A percentile compares a stretch with the other conserved stretches of the same genome.
These are phyloP conservation scores for Melanocharis versteri DNA, from an alignment of 2,113 vertebrate genomes.

Conservation along the genomic window DNA sequence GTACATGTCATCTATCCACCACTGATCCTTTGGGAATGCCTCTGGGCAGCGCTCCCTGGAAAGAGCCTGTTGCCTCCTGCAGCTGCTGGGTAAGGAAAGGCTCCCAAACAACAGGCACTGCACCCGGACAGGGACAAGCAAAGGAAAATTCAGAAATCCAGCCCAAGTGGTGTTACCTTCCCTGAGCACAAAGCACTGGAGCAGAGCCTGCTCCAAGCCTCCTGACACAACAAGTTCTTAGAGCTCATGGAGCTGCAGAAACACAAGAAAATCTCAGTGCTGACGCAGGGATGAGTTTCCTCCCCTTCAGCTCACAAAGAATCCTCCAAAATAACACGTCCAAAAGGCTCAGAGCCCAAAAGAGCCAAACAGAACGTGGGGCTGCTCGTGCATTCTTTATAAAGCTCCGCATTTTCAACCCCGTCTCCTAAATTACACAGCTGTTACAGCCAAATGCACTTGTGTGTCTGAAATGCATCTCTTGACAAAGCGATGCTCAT, in stretches of 20 bases:
- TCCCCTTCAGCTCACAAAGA: not conserved
- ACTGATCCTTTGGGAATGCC: not conserved
- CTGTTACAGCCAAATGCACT: not conserved
- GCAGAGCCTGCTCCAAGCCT: not conserved
- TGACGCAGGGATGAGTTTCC: not conserved
- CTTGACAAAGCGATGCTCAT: not conserved
- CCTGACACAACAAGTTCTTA: fast-evolving
- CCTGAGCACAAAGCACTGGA: not conserved
- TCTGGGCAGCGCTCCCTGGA: fast-evolving
- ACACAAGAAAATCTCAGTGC: not conserved
- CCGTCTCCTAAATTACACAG: not conserved
- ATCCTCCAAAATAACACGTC: not conserved
- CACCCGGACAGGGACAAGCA: fast-evolving
- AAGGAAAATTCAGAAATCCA: not conserved
- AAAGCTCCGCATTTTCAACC: not conserved
- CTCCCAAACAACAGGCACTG: not conserved
- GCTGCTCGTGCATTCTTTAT: not conserved
- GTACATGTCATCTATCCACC: fast-evolving
- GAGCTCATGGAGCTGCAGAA: not conserved
- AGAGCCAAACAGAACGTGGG: not conserved
- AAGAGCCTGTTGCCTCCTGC: not conserved
- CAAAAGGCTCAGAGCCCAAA: not conserved
- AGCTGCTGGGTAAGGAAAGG: not conserved
- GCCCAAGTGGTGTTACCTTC: fast-evolving
- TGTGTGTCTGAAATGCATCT: not conserved